A percentile compares a stretch with the other conserved stretches of the same genome.
Conservation (phyloP, 2,888 invertebrate genomes). For the Balanococcus diminutus region DNA sequence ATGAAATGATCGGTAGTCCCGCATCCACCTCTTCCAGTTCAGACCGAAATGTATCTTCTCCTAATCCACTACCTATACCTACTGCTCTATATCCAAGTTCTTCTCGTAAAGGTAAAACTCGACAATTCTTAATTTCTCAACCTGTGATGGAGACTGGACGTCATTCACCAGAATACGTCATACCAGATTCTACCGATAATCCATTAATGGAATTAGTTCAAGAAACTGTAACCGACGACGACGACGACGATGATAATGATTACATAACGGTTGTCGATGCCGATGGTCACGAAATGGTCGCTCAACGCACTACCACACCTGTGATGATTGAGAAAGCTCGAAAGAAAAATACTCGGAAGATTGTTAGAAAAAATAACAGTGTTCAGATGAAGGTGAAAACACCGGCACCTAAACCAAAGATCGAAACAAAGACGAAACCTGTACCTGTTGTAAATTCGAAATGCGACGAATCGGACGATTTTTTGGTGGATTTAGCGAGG, state of each 20-base stretch:
- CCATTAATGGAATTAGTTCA: constrained; percentile 49
- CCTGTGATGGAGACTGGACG: background rate
- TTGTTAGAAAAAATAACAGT: background rate
- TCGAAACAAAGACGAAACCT: background rate
- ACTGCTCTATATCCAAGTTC: background rate
- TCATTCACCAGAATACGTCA: constrained; percentile 35
- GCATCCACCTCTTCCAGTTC: background rate
- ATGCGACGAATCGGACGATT: constrained; percentile 12
- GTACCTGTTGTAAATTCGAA: background rate
- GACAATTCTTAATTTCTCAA: constrained; percentile 32
- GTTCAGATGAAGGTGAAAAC: background rate
- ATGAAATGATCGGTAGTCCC: constrained; percentile 26
- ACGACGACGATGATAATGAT: constrained; percentile 4
- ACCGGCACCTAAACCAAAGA: background rate
- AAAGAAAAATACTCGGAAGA: constrained; percentile 1
- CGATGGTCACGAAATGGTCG: background rate
- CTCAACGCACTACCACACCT: background rate
- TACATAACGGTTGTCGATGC: constrained; percentile 38
- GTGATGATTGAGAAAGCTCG: background rate
- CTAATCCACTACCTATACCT: constrained; percentile 39
- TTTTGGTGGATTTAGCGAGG: constrained; percentile 43
- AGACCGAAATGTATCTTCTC: background rate
- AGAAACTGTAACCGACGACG: constrained; percentile 39
- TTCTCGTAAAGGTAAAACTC: constrained; percentile 33
- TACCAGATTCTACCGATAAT: constrained; percentile 50